Evolutionary conservation across 2,888 invertebrate genomes (phyloP), one percentile per base, ranked within the genome.

Genomic region (Diabrotica balteata): DNA sequence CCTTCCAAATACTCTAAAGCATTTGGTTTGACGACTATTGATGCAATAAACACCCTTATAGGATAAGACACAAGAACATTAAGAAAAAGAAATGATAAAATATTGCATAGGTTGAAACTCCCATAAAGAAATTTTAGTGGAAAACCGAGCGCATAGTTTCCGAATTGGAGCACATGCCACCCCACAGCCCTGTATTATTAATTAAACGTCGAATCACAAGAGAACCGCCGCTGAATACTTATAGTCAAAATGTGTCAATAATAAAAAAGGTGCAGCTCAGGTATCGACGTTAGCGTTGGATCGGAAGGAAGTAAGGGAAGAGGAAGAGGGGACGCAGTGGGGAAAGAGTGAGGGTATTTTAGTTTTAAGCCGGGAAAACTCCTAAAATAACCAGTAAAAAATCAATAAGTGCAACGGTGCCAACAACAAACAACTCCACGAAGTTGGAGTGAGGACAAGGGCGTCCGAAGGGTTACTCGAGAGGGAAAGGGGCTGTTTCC

Each of bases 321-420:
- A 57, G 55, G 55, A 11, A 11, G 45, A 57, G 43, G 45, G 45
- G 53, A 43, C 61, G 11, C 54, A 10, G 55, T 8, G 54, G 49
- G 55, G 45, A 45, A 57, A 55, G 45, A 68, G 68, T 71, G 59
- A 69, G 71, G 71, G 71, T 70, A 72, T 73, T 75, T 75, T 70
- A 73, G 75, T 76, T 76, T 75, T 74, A 72, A 75, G 73, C 76
- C 68, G 72, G 71, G 63, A 63, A 71, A 77, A 78, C 77, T 79
- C 79, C 79, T 79, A 79, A 79, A 79, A 79, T 79, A 79, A 79
- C 78, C 73, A 73, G 76, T 75, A 77, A 79, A 79, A 77, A 79
- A 79, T 79, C 79, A 79, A 79, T 79, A 79, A 78, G 75, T 79
- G 79, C 79, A 79, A 72, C 76, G 73, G 75, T 72, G 76, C 72